Percentiles rank a stretch among this genome's conserved stretches.
Evolutionary conservation across 30 jellyfish, hydroid and myxozoan species (phyloP).

Genomic region (Morbakka virulenta): DNA sequence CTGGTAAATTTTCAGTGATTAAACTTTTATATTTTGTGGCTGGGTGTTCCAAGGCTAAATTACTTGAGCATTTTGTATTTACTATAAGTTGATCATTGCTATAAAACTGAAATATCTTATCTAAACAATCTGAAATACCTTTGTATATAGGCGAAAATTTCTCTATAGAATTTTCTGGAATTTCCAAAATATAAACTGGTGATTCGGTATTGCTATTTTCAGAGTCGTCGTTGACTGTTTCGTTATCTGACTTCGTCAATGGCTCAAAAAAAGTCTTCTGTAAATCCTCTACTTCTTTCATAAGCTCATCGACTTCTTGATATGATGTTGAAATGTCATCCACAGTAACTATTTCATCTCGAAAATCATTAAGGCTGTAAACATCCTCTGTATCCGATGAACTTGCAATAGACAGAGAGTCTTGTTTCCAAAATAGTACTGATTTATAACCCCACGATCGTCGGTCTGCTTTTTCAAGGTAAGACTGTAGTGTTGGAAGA

Average conservation of each 20-base stretch:
- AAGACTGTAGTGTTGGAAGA: background rate
- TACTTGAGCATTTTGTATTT: background rate
- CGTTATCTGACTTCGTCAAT: slow-evolving; percentile 2
- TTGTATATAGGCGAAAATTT: background rate
- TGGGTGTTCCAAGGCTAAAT: background rate
- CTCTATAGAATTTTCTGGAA: background rate
- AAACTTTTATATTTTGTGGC: background rate
- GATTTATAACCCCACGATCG: slow-evolving; percentile 68
- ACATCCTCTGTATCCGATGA: slow-evolving; percentile 39
- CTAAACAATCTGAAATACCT: background rate
- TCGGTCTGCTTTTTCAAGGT: background rate
- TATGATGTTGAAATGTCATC: background rate
- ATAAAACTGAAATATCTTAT: background rate
- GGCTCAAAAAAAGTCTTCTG: background rate
- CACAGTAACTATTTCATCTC: background rate
- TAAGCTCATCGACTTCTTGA: background rate
- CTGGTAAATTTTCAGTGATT: background rate
- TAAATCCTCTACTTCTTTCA: slow-evolving; percentile 33
- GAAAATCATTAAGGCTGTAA: background rate
- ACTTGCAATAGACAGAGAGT: slow-evolving; percentile 26
- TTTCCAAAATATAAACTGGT: background rate
- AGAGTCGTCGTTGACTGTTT: background rate
- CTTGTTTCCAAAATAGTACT: slow-evolving; percentile 84
- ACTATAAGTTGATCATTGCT: background rate
- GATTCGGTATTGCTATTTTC: background rate